Evolutionary conservation across 1,140 invertebrate species (phyloP).

Genomic region (Limonius californicus): DNA sequence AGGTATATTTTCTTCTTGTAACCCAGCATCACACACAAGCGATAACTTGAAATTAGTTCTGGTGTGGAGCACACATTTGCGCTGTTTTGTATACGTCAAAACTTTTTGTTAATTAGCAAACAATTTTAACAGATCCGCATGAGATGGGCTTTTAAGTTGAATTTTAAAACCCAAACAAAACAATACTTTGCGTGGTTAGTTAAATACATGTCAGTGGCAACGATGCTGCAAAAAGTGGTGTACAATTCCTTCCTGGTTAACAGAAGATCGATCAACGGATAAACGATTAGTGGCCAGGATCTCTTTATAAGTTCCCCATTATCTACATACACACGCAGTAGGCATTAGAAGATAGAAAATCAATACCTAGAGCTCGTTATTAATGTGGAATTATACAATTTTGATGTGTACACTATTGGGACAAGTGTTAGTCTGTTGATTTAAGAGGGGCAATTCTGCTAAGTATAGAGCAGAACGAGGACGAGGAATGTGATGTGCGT

Average conservation of each 20-base stretch:
- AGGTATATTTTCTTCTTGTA: too few species aligned
- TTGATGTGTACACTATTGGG: conserved; percentile 14
- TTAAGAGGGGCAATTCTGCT: conserved; percentile 9
- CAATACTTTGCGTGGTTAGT: too few species aligned
- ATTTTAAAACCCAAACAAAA: too few species aligned
- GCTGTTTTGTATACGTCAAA: too few species aligned
- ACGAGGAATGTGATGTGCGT: conserved; percentile 11
- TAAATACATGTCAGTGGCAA: too few species aligned
- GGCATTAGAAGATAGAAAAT: conserved; percentile 13
- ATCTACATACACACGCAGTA: conserved; percentile 12
- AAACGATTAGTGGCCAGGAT: background rate
- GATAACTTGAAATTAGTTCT: too few species aligned
- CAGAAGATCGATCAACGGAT: background rate
- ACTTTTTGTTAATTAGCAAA: background rate
- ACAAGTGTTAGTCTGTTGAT: conserved; percentile 15
- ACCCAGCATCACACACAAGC: too few species aligned
- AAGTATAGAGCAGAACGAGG: conserved; percentile 12
- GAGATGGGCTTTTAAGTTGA: background rate
- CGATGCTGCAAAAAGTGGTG: too few species aligned
- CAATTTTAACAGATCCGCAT: background rate
- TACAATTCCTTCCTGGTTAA: too few species aligned
- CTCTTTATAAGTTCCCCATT: conserved; percentile 2
- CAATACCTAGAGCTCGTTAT: conserved; percentile 3
- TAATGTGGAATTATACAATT: conserved; percentile 12
- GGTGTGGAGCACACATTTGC: too few species aligned